Evolutionary conservation across 2,797 vertebrate species (phyloP).

Genomic region (Rallus crepitans): DNA sequence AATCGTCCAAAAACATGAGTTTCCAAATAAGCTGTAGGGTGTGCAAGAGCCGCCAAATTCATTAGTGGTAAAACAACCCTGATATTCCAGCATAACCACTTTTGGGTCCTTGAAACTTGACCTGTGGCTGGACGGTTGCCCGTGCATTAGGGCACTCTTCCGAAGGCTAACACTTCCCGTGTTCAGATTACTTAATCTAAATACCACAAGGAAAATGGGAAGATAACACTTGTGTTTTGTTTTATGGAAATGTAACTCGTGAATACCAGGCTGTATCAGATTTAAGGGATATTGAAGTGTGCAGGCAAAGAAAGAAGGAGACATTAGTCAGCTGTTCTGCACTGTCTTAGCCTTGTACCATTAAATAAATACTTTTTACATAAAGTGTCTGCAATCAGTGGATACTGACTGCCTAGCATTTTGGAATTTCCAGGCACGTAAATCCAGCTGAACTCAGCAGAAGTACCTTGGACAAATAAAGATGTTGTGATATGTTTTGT

Average conservation of each 20-base stretch:
- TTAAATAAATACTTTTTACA: neutral
- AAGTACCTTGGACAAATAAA: neutral
- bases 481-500: neutral
- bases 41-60: neutral
- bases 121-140: neutral
- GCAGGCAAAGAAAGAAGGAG: neutral
- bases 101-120: neutral
- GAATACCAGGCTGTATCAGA: neutral
- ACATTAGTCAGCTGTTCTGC: accelerated
- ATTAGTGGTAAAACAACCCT: neutral
- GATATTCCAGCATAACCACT: neutral
- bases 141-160: neutral
- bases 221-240: neutral
- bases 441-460: neutral
- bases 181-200: neutral
- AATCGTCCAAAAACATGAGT: neutral
- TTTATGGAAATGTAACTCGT: neutral
- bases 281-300: neutral
- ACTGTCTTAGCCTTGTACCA: neutral
- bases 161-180: neutral
- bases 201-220: neutral
- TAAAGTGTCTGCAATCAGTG: neutral
- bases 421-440: neutral
- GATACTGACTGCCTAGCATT: neutral
- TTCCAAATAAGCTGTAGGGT: neutral